Evolutionary conservation across 2,888 invertebrate genomes (phyloP).

Genomic region (Linnaemya vulpina): DNA sequence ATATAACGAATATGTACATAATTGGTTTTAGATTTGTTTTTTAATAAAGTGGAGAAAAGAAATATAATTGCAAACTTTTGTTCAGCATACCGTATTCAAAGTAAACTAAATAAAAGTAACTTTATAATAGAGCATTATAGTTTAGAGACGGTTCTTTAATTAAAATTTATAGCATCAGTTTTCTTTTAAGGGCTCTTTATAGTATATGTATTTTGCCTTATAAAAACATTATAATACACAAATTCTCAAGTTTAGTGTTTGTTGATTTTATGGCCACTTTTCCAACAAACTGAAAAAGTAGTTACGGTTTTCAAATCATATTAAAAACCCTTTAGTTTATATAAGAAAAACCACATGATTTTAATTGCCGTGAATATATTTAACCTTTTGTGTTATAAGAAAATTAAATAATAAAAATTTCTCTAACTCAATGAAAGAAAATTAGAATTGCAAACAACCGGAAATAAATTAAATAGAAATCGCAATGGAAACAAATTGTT

Average conservation of each 20-base stretch:
- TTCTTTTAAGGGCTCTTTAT: background rate
- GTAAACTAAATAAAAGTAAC: background rate
- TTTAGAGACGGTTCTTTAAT: constrained; percentile 10
- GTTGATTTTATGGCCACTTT: background rate
- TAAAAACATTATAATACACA: background rate
- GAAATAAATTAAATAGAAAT: background rate
- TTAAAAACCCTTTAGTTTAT: background rate
- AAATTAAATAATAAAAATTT: background rate
- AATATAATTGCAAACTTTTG: constrained; percentile 16
- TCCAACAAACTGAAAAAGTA: background rate
- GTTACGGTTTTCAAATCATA: constrained; percentile 14
- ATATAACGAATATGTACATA: background rate
- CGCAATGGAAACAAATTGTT: too few relatives aligned
- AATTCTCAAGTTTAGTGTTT: background rate
- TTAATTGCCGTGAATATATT: constrained; percentile 38
- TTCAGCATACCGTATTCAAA: constrained; percentile 41
- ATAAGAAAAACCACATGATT: constrained; percentile 8
- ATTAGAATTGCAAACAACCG: background rate
- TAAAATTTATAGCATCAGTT: constrained; percentile 6
- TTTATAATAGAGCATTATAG: constrained; percentile 27
- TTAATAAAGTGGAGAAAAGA: constrained; percentile 14
- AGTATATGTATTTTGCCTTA: constrained; percentile 1
- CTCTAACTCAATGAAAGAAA: background rate
- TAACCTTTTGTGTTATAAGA: background rate
- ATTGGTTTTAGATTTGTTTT: constrained; percentile 21